Base-by-base conservation (phyloP, 1,140 invertebrate species). In the Hydropsyche tenuis region DNA sequence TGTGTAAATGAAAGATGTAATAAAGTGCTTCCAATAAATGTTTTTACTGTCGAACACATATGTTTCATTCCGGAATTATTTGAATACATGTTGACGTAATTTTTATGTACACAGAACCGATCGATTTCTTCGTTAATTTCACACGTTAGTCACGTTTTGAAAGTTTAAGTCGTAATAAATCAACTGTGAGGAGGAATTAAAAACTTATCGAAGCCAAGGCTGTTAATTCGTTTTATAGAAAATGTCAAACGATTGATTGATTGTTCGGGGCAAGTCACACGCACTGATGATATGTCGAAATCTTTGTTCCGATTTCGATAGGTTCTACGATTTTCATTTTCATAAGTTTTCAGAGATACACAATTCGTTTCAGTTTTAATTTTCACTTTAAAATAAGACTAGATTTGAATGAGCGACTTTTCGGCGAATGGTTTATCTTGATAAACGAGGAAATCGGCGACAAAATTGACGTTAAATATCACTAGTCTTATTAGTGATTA, bases 11-110 rank as follows among this genome's bases (percentile, higher is more conserved):
- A 22, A 65, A 22, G 72, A 65, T 73, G 75, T 73, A 73, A 64
- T 68, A 48, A 63, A 73, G 75, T 76, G 75, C 75, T 76, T 76
- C 75, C 75, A 73, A 76, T 76, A 76, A 76, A 76, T 76, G 71
- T 70, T 70, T 65, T 46, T 70, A 60, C 16, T 68, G 23, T 45
- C 43, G 42, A 42, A 3, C n/a, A 62, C 5, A 6, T 12, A 25
- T 43, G 4, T 68, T 68, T 68, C 25, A 2, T 48, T 68, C 9
- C 30, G 9, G 30, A 37, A 37, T 37, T 37, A n/a, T n/a, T n/a
- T n/a, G n/a, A n/a, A n/a, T n/a, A n/a, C n/a, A n/a, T n/a, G n/a
- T n/a, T n/a, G n/a, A n/a, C n/a, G n/a, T n/a, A n/a, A n/a, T n/a
- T n/a, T n/a, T n/a, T n/a, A n/a, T n/a, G n/a, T n/a, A n/a, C 30